These are phyloP conservation scores for Luffia ferchaultella DNA, from an alignment of 2,888 invertebrate species.

Conservation along the genomic window DNA sequence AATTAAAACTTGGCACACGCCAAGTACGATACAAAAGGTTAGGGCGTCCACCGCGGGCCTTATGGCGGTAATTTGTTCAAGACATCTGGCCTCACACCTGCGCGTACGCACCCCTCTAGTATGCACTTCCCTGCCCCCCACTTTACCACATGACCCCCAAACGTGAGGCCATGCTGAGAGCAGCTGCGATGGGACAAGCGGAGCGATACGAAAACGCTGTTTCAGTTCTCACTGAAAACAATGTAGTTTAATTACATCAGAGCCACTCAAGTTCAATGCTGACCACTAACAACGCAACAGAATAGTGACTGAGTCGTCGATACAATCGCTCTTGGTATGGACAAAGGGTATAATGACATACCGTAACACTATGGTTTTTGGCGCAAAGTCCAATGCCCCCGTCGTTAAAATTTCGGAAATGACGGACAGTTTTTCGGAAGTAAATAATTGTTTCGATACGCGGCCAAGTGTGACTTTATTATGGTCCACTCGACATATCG, in stretches of 20 bases:
- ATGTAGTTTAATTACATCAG: slow-evolving; percentile 16
- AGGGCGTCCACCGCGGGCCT: slow-evolving; percentile 50
- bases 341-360: too few species aligned
- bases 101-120: slow-evolving; percentile 40
- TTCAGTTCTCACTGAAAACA: too few species aligned
- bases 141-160: slow-evolving; percentile 34
- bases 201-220: too few species aligned
- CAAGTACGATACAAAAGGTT: slow-evolving; percentile 38
- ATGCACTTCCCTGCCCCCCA: slow-evolving; percentile 22
- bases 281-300: slow-evolving; percentile 6
- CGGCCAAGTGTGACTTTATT: slow-evolving; percentile 40
- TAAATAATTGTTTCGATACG: slow-evolving; percentile 40
- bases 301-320: too few species aligned
- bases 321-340: too few species aligned
- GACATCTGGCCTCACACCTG: slow-evolving; percentile 65
- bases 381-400: slow-evolving; percentile 26
- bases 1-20: slow-evolving; percentile 66
- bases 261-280: slow-evolving; percentile 14
- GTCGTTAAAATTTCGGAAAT: slow-evolving; percentile 61
- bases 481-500: not conserved
- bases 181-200: too few species aligned
- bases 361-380: slow-evolving; percentile 4
- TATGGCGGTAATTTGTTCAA: slow-evolving; percentile 64
- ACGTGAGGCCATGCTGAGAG: too few species aligned
- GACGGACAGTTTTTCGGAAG: slow-evolving; percentile 49